Evolutionary conservation across 2,113 vertebrate genomes (phyloP).

Genomic region (Bambusicola thoracicus): DNA sequence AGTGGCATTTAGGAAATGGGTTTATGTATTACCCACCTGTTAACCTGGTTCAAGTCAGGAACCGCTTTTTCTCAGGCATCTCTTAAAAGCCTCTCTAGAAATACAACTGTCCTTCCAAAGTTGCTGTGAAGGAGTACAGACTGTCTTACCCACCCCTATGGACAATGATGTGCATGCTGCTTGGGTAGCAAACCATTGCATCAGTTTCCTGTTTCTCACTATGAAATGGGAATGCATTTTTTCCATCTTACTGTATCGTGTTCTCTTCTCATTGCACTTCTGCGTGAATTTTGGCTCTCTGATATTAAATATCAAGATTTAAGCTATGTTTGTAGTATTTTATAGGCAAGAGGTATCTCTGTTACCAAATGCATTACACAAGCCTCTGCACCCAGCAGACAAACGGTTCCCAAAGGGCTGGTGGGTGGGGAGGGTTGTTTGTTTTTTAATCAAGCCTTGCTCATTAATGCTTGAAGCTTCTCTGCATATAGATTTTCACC

Average conservation of each 20-base stretch:
- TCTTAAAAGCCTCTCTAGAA: not conserved
- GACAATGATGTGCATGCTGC: not conserved
- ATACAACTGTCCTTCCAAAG: not conserved
- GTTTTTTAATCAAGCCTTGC: not conserved
- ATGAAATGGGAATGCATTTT: not conserved
- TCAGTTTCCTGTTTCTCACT: not conserved
- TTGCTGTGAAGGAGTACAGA: not conserved
- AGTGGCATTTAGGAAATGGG: slow-evolving; percentile 49
- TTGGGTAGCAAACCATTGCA: not conserved
- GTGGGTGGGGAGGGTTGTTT: not conserved
- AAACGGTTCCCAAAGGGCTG: not conserved
- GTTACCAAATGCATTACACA: not conserved
- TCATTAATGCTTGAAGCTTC: not conserved
- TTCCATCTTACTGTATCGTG: not conserved
- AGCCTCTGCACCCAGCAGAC: not conserved
- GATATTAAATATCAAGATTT: not conserved
- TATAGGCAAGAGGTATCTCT: not conserved
- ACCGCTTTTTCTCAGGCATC: not conserved
- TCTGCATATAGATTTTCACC: not conserved
- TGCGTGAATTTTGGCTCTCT: not conserved
- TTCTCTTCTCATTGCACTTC: not conserved
- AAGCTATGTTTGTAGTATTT: not conserved
- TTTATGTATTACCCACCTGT: not conserved
- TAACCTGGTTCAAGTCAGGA: slow-evolving; percentile 13
- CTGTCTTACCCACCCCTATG: not conserved